Evolutionary conservation across 2,888 invertebrate genomes (phyloP).

Genomic region (Bugulina stolonifera): DNA sequence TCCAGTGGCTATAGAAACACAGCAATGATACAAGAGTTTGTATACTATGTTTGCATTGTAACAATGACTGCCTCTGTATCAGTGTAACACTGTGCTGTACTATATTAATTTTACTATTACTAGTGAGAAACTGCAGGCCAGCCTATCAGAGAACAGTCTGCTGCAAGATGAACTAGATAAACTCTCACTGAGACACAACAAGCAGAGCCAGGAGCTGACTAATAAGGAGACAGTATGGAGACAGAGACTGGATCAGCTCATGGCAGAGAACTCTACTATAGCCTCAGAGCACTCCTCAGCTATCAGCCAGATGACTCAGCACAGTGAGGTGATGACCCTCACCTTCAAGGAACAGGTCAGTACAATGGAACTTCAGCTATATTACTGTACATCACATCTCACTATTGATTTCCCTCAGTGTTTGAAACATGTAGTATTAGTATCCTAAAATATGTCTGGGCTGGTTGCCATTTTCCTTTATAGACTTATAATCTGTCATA

Average conservation of each 20-base stretch:
- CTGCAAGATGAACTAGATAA: slow-evolving; percentile 49
- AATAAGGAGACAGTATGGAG: slow-evolving; percentile 40
- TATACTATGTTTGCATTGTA: too few species aligned
- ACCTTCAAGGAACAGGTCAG: slow-evolving; percentile 41
- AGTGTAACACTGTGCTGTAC: too few species aligned
- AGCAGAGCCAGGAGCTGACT: slow-evolving; percentile 42
- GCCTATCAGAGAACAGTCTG: slow-evolving; percentile 40
- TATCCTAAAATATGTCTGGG: too few species aligned
- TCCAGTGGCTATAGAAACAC: too few species aligned
- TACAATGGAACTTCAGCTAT: too few species aligned
- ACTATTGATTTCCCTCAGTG: too few species aligned
- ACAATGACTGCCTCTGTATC: too few species aligned
- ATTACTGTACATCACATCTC: too few species aligned
- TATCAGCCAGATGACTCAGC: slow-evolving; percentile 41
- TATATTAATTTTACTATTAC: slow-evolving; percentile 18
- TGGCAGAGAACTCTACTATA: slow-evolving; percentile 35
- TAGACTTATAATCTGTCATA: too few species aligned
- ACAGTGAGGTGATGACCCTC: slow-evolving; percentile 42
- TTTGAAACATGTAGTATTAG: too few species aligned
- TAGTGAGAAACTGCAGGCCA: slow-evolving; percentile 40
- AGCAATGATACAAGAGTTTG: too few species aligned
- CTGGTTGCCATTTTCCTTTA: too few species aligned
- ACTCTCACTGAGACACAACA: slow-evolving; percentile 41
- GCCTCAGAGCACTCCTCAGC: slow-evolving; percentile 40
- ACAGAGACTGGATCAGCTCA: slow-evolving; percentile 40